Conservation (phyloP, 2,113 vertebrate species). For the Nesoenas mayeri region DNA sequence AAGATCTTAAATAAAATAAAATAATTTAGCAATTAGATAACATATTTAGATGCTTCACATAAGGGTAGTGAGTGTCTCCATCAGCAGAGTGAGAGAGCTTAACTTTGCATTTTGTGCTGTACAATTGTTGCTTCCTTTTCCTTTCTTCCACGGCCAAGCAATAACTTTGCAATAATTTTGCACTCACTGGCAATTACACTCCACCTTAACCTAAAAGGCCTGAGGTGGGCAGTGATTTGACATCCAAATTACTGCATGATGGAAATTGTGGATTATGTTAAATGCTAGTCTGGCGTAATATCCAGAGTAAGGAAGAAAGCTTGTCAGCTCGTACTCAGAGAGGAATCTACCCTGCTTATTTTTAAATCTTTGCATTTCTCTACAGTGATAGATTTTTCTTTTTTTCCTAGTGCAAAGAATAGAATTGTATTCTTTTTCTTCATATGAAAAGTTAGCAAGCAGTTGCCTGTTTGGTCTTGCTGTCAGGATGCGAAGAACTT, state of each 20-base stretch:
- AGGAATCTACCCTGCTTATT: background rate
- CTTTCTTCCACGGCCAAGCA: background rate
- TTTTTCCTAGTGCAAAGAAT: background rate
- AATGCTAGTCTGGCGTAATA: background rate
- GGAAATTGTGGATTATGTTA: background rate
- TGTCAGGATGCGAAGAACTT: slow-evolving; percentile 15
- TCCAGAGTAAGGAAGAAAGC: background rate
- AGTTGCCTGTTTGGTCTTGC: background rate
- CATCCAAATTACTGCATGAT: background rate
- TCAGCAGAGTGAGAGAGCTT: background rate
- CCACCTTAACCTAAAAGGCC: background rate
- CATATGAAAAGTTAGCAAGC: background rate
- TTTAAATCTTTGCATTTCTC: background rate
- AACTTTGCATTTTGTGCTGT: background rate
- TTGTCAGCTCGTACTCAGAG: background rate
- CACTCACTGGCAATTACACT: background rate
- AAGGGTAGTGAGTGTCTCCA: background rate
- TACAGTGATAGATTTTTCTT: background rate
- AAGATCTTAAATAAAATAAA: background rate
- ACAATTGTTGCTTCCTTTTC: background rate
- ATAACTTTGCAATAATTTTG: background rate
- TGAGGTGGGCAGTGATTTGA: background rate
- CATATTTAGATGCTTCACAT: background rate
- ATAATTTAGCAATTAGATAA: background rate
- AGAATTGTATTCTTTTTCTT: background rate